phyloP scores from a whole-genome alignment of 2,888 invertebrate species.

The Drosophila tanythrix region DNA sequence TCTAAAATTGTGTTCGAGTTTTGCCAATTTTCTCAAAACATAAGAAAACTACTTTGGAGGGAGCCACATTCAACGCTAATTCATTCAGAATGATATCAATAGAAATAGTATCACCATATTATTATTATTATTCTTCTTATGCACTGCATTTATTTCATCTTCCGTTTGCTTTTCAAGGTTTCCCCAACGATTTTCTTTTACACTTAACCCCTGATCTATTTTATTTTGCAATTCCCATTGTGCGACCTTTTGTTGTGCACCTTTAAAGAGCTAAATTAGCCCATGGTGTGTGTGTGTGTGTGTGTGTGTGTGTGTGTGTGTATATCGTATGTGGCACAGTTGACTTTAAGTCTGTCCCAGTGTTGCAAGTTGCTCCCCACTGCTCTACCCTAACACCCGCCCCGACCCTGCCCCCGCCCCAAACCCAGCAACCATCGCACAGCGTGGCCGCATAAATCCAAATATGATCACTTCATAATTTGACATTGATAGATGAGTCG shows the following conservation, averaged over 20 bases:
- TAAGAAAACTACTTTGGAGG: background rate
- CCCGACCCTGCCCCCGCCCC: background rate
- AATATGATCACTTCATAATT: constrained; percentile 85
- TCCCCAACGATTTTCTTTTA: background rate
- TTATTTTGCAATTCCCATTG: constrained; percentile 27
- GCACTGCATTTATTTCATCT: background rate
- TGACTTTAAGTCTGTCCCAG: constrained; percentile 38
- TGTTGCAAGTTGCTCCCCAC: background rate
- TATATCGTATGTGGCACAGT: constrained; percentile 37
- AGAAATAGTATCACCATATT: background rate
- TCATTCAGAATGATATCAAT: background rate
- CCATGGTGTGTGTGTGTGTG: constrained; percentile 10
- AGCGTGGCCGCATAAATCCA: constrained; percentile 82
- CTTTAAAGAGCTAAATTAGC: constrained; percentile 37
- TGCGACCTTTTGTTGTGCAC: constrained; percentile 35
- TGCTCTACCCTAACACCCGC: background rate
- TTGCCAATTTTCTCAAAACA: background rate
- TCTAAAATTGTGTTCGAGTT: background rate
- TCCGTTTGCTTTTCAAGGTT: background rate
- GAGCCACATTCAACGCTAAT: background rate
- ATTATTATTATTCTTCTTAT: background rate
- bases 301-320: no score
- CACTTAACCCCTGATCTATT: background rate
- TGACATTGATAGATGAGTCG: constrained; percentile 85
- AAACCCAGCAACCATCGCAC: background rate